These are phyloP conservation scores for Prunella himalayana DNA, from an alignment of 2,113 vertebrate species.

Conservation along the genomic window DNA sequence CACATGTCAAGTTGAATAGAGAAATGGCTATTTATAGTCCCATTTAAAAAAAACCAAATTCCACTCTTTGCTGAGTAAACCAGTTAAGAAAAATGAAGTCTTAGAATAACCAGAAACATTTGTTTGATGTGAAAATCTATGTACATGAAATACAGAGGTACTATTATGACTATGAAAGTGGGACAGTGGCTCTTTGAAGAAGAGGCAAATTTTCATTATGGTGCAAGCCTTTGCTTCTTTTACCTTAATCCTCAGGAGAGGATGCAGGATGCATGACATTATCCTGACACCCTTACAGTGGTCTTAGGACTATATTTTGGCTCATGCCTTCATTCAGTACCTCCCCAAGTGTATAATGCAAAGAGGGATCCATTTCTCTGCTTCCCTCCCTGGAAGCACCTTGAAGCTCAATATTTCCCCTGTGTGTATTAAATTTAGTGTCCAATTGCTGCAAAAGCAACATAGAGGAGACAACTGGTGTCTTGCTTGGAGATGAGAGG, in stretches of 20 bases:
- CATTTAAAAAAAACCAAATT: not conserved
- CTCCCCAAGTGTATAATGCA: not conserved
- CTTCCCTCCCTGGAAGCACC: not conserved
- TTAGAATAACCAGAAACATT: not conserved
- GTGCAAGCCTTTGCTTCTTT: not conserved
- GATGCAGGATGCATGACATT: rapidly evolving
- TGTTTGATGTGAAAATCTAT: not conserved
- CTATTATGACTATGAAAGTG: not conserved
- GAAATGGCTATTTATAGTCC: not conserved
- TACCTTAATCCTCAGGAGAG: not conserved
- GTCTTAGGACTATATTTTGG: not conserved
- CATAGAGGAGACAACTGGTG: not conserved
- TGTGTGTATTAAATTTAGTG: not conserved
- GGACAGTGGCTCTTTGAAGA: not conserved
- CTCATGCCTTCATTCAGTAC: not conserved
- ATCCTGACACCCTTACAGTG: not conserved
- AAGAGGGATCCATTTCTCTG: not conserved
- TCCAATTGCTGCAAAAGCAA: not conserved
- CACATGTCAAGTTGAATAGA: not conserved
- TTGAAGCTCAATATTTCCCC: not conserved
- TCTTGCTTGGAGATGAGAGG: not conserved
- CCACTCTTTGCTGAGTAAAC: not conserved
- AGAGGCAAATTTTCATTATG: not conserved
- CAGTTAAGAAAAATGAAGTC: not conserved
- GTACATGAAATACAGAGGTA: not conserved